Percentiles rank a stretch among this genome's conserved stretches.
Conservation (phyloP, 2,113 vertebrate species). For the Oryzias javanicus region DNA sequence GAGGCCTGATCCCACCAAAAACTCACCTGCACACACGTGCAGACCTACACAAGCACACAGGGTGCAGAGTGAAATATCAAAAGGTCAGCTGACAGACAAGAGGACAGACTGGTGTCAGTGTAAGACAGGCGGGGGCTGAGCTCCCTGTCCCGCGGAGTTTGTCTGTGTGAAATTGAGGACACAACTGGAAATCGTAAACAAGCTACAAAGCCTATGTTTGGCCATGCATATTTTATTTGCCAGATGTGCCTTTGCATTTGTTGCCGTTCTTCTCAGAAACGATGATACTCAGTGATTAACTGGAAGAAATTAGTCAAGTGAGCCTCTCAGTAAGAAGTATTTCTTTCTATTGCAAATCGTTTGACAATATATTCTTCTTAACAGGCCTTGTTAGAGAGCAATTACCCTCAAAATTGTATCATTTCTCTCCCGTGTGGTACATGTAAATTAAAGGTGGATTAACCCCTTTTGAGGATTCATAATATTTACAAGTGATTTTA, state of each 20-base stretch:
- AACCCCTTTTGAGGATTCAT: conserved; percentile 13
- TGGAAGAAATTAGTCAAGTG: conserved; percentile 15
- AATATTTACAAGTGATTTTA: conserved; percentile 14
- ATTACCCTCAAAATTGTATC: conserved; percentile 23
- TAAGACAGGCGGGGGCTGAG: conserved; percentile 43
- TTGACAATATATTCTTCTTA: conserved; percentile 32
- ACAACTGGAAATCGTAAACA: conserved; percentile 40
- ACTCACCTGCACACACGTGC: background rate
- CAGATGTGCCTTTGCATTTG: conserved; percentile 44
- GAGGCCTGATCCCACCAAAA: conserved; percentile 15
- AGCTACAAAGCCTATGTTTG: conserved; percentile 30
- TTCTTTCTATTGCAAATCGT: conserved; percentile 37
- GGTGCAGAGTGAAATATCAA: conserved; percentile 61
- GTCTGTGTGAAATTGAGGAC: conserved; percentile 44
- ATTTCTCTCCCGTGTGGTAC: conserved; percentile 16
- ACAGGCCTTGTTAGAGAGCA: conserved; percentile 30
- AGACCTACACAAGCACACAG: conserved; percentile 16
- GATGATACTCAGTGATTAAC: conserved; percentile 41
- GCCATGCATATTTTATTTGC: conserved; percentile 47
- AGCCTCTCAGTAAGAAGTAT: conserved; percentile 22
- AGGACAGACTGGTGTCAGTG: conserved; percentile 45
- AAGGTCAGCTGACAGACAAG: conserved; percentile 60
- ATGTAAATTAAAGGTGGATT: conserved; percentile 27
- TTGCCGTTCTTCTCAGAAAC: conserved; percentile 27
- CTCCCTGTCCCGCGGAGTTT: conserved; percentile 39